Base-by-base conservation (phyloP, 2,797 vertebrate genomes). In the Helostoma temminkii region DNA sequence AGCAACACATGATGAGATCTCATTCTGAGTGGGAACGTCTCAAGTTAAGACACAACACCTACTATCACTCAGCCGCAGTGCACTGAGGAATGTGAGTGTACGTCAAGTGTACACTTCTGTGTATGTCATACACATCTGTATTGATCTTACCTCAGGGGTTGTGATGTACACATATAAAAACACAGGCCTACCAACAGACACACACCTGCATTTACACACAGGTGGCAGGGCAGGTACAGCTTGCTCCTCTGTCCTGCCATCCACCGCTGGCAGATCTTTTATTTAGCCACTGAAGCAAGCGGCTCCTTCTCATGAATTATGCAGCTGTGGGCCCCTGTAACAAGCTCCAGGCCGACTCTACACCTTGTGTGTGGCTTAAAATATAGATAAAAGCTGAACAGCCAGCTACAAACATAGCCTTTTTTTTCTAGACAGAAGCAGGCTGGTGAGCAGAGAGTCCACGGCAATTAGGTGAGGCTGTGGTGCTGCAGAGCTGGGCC, bases 371-470 rank as follows among this genome's bases (percentile, higher is more conserved):
- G 96, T 94, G 95, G 94, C 95, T 96, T 97, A 96, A 97, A 97
- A 97, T 97, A 97, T 97, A 97, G 96, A 97, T 97, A 96, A 97
- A 96, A 97, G 96, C 95, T 93, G 94, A 95, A 96, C 95, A 95
- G 95, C 82, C 83, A 89, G 95, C 94, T 95, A 96, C 95, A 96
- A 96, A 96, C 94, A 92, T 50, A 78, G 67, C 45, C 83, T 85
- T 89, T 83, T 45, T 50, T 62, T 88, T 88, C 84, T 68, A 89
- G 89, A 91, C 90, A 88, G 90, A 90, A 84, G 88, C 87, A 84
- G 85, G 76, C 81, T 67, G 82, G 86, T 56, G 82, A 89, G 88
- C 34, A 88, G 89, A 86, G 86, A 92, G 90, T 93, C 92, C 92
- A 91, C 72, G 37, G 92, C 93, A 95, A 94, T 95, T 95, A 94